These are phyloP conservation scores for Deilephila porcellus DNA, from an alignment of 2,888 invertebrate genomes.

Conservation along the genomic window DNA sequence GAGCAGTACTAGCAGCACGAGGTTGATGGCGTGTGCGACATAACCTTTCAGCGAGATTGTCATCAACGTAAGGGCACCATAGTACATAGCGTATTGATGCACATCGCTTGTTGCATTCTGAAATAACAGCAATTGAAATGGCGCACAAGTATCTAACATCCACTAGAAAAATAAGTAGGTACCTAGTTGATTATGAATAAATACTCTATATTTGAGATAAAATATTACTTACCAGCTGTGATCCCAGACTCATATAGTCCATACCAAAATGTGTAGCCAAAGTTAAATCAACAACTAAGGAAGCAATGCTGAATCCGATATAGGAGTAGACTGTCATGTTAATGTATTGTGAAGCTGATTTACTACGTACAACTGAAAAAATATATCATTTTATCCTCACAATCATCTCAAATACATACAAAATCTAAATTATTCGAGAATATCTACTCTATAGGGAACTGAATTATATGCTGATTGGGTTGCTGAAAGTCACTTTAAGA, in stretches of 20 bases:
- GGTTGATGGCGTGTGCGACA: constrained; percentile 52
- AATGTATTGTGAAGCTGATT: constrained; percentile 41
- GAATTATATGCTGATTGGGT: too few relatives aligned
- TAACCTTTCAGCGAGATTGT: constrained; percentile 62
- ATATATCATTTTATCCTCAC: background rate
- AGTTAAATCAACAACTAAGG: constrained; percentile 60
- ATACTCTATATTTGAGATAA: background rate
- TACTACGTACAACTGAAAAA: constrained; percentile 49
- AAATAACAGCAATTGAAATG: background rate
- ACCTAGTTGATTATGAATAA: background rate
- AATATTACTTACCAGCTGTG: constrained; percentile 52
- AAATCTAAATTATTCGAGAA: too few relatives aligned
- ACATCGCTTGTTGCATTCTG: constrained; percentile 46
- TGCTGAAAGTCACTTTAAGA: too few relatives aligned
- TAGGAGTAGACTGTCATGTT: constrained; percentile 51
- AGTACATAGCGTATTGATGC: background rate
- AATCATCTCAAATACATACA: too few relatives aligned
- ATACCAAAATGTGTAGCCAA: constrained; percentile 61
- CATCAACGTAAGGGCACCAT: constrained; percentile 61
- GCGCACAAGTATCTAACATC: background rate
- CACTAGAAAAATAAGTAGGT: too few relatives aligned
- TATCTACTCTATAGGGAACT: too few relatives aligned
- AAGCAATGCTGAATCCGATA: constrained; percentile 49
- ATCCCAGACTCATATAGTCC: constrained; percentile 53
- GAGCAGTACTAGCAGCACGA: constrained; percentile 54